Evolutionary conservation across 2,797 vertebrate genomes (phyloP).

Genomic region (Fratercula arctica): DNA sequence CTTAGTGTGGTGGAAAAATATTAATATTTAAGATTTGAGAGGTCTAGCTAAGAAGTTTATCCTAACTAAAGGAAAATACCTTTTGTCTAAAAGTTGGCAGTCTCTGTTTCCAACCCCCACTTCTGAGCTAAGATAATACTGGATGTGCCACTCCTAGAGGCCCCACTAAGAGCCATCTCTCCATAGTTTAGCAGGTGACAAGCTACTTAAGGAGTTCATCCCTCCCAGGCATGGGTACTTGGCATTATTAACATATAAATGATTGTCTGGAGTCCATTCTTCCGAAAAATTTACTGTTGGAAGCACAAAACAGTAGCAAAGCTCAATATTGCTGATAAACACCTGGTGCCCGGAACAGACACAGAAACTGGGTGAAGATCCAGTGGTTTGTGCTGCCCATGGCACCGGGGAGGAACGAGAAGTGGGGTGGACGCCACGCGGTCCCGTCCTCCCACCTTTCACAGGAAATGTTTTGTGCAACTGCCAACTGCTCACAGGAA

Average conservation of each 20-base stretch:
- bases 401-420: too few species aligned
- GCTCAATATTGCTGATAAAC: too few species aligned
- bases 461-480: too few species aligned
- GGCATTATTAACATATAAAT: background rate
- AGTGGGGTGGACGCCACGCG: too few species aligned
- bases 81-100: background rate
- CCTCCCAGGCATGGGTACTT: background rate
- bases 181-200: background rate
- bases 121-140: background rate
- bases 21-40: background rate
- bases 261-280: background rate
- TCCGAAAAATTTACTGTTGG: background rate
- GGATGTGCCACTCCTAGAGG: background rate
- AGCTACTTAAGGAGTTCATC: background rate
- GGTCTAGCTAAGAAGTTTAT: background rate
- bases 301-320: too few species aligned
- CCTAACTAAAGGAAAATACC: background rate
- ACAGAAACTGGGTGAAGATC: too few species aligned
- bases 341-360: too few species aligned
- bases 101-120: background rate
- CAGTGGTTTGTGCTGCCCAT: too few species aligned
- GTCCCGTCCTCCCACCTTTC: too few species aligned
- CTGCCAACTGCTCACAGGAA: too few species aligned
- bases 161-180: background rate
- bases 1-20: background rate